Evolutionary conservation across 1,140 invertebrate genomes (phyloP).

Genomic region (Neodiprion lecontei): DNA sequence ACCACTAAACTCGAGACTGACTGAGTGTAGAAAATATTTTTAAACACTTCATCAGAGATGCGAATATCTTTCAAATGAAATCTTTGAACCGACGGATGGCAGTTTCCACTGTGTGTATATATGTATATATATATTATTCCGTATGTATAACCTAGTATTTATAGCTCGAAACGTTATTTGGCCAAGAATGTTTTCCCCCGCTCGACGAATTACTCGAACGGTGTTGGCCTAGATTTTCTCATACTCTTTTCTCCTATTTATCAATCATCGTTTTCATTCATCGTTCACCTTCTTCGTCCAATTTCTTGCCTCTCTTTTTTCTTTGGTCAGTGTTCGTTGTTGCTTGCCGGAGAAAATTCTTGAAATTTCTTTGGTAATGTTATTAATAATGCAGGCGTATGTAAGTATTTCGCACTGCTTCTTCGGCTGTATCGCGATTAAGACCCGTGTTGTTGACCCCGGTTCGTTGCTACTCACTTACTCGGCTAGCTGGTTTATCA

Average conservation of each 20-base stretch:
- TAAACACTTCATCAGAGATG: no score
- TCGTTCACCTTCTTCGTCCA: background rate
- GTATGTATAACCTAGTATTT: background rate
- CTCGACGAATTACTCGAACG: background rate
- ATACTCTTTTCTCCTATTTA: background rate
- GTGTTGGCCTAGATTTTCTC: background rate
- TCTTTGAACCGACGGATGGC: background rate
- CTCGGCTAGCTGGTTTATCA: no score
- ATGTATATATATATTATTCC: no score
- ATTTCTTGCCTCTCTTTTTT: constrained; percentile 4
- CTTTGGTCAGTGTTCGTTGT: background rate
- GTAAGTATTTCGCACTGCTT: no score
- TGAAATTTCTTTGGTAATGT: no score
- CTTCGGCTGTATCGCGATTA: no score
- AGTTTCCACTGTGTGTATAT: background rate
- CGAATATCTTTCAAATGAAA: background rate
- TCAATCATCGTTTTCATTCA: background rate
- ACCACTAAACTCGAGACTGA: no score
- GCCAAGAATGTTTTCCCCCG: background rate
- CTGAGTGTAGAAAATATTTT: no score
- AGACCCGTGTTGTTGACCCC: no score
- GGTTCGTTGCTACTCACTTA: no score
- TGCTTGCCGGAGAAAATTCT: no score
- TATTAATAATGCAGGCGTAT: no score
- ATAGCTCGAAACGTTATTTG: background rate